Evolutionary conservation across 2,797 vertebrate genomes (phyloP).

Genomic region (Cryptoprocta ferox): DNA sequence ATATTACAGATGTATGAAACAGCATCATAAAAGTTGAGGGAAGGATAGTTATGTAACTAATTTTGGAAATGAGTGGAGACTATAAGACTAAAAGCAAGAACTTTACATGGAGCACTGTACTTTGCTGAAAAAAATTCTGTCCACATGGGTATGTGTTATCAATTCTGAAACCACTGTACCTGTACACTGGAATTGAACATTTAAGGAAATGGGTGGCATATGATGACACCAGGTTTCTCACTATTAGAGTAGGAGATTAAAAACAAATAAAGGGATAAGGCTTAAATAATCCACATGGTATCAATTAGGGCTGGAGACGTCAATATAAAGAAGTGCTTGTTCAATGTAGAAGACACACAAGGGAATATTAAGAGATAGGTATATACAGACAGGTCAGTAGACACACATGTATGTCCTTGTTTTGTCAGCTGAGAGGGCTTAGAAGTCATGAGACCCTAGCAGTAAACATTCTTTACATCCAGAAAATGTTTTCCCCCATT

Average conservation of each 20-base stretch:
- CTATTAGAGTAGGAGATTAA: neutral
- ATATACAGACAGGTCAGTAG: neutral
- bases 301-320: neutral
- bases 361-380: neutral
- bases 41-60: neutral
- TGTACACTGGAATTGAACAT: neutral
- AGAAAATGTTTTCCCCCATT: neutral
- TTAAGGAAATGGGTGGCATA: neutral
- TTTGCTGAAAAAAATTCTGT: neutral
- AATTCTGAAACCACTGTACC: neutral
- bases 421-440: neutral
- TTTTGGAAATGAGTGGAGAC: neutral
- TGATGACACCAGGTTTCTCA: neutral
- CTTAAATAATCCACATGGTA: neutral
- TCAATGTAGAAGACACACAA: neutral
- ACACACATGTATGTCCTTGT: neutral
- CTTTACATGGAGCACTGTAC: neutral
- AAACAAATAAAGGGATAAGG: neutral
- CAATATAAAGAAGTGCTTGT: neutral
- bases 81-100: neutral
- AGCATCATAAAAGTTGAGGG: neutral
- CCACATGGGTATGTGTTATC: neutral
- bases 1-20: neutral
- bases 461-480: neutral
- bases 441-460: neutral